phyloP scores from a whole-genome alignment of 2,797 vertebrate species.

The Artibeus lituratus region DNA sequence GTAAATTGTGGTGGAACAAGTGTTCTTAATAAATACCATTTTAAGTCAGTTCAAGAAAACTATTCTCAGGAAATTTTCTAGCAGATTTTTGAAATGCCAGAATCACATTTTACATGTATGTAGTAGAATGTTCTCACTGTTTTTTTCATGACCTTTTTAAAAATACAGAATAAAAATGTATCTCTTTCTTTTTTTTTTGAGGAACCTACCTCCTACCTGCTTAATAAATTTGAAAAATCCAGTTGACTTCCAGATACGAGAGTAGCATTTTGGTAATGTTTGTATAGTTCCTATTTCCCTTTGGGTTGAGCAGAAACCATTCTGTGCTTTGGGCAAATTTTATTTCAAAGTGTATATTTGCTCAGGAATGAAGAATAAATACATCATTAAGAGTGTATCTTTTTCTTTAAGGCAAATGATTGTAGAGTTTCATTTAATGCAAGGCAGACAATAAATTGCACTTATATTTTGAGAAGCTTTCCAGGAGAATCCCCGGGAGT shows the following conservation, averaged over 20 bases:
- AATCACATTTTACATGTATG: background rate
- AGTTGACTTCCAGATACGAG: background rate
- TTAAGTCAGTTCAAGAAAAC: background rate
- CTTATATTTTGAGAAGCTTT: constrained; percentile 44
- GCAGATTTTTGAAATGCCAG: background rate
- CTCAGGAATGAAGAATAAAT: background rate
- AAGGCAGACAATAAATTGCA: constrained; percentile 31
- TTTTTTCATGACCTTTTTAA: background rate
- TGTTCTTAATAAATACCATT: background rate
- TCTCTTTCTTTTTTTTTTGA: background rate
- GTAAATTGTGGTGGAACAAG: too few species aligned
- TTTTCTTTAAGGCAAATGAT: constrained; percentile 52
- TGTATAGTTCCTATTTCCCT: background rate
- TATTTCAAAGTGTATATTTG: background rate
- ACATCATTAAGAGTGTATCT: background rate
- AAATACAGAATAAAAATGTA: background rate
- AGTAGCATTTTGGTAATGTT: background rate
- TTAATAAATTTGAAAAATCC: background rate
- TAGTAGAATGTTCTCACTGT: background rate
- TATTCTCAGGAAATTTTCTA: background rate
- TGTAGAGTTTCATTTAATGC: background rate
- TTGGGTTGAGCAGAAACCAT: background rate
- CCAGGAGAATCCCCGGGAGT: background rate
- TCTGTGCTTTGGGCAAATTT: background rate
- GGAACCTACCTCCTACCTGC: background rate